Conservation (phyloP, 2,888 invertebrate genomes). For the Drosophila atroscutellata region DNA sequence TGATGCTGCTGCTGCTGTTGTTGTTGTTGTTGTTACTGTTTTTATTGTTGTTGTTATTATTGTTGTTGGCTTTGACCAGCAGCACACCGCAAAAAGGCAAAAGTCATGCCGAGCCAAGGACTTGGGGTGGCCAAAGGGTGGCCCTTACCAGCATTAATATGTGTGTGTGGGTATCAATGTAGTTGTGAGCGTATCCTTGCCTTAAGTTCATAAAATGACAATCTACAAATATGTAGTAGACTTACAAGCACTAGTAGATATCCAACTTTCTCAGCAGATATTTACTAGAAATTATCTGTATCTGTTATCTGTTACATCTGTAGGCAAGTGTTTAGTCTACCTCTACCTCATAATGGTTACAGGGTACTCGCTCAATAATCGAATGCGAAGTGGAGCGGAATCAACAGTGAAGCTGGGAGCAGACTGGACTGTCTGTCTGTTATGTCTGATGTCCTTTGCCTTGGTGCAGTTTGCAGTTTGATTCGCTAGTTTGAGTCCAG, state of each 20-base stretch:
- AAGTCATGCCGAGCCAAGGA: slow-evolving; percentile 63
- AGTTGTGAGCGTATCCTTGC: slow-evolving; percentile 51
- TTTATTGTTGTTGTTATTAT: slow-evolving; percentile 33
- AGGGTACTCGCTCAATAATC: slow-evolving; percentile 34
- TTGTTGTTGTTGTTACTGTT: slow-evolving; percentile 17
- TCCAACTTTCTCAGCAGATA: background rate
- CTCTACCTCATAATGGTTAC: background rate
- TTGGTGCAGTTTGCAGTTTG: slow-evolving; percentile 9
- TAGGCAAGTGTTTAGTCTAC: background rate
- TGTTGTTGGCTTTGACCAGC: slow-evolving; percentile 61
- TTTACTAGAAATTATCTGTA: background rate
- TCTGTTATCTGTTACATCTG: background rate
- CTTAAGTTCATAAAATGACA: slow-evolving; percentile 70
- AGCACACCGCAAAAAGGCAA: slow-evolving; percentile 77
- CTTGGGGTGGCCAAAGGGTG: slow-evolving; percentile 25
- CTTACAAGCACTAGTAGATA: slow-evolving; percentile 1
- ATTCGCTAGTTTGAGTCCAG: background rate
- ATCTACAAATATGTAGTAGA: slow-evolving; percentile 30
- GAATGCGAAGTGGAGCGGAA: slow-evolving; percentile 25
- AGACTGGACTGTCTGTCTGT: background rate
- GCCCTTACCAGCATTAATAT: slow-evolving; percentile 22
- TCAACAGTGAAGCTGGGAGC: slow-evolving; percentile 6
- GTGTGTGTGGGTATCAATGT: slow-evolving; percentile 4
- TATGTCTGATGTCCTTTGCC: background rate
- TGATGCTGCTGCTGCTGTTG: slow-evolving; percentile 30